Base-by-base conservation (phyloP, 1,140 invertebrate genomes). In the Argopecten irradians region DNA sequence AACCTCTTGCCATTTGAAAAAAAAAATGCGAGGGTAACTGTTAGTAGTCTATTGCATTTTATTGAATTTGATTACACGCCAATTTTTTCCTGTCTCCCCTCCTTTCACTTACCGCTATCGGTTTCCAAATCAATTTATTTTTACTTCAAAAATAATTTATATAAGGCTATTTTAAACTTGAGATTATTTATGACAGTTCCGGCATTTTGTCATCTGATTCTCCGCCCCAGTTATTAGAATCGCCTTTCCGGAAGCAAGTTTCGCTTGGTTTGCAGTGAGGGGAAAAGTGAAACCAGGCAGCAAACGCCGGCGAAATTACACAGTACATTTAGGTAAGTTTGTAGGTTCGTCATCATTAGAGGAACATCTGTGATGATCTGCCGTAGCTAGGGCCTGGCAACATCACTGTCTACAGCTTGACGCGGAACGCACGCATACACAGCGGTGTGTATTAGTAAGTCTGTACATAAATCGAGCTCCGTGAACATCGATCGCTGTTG, bases 261-360 rank as follows among this genome's bases (percentile, higher is more conserved):
- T 71, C 55, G 55, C n/a, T 71, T 71, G 55, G 5, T 11, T 71
- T 5, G 16, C n/a, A 28, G 55, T n/a, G 43, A 71, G 55, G 28
- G 55, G 55, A 71, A 71, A 71, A 71, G 55, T 71, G n/a, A 71
- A 71, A 71, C 55, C 55, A 71, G 55, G n/a, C 55, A 28, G n/a
- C 55, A 28, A 71, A 71, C 22, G 8, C n/a, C 55, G 55, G 55
- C n/a, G 22, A 28, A 71, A 71, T 28, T 16, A 71, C 16, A 71
- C n/a, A 71, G 8, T 28, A 28, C 28, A 71, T 71, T 71, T 71
- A 71, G 55, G 55, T 71, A 71, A 71, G 55, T 71, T 1, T 71
- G n/a, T 71, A 71, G n/a, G 55, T 71, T 71, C 22, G 22, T 71
- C 55, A 71, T 71, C n/a, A 28, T 71, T 28, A 71, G 14, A n/a